These are phyloP conservation scores for Ptychochromis oligacanthus DNA, from an alignment of 2,113 vertebrate species.

Conservation along the genomic window DNA sequence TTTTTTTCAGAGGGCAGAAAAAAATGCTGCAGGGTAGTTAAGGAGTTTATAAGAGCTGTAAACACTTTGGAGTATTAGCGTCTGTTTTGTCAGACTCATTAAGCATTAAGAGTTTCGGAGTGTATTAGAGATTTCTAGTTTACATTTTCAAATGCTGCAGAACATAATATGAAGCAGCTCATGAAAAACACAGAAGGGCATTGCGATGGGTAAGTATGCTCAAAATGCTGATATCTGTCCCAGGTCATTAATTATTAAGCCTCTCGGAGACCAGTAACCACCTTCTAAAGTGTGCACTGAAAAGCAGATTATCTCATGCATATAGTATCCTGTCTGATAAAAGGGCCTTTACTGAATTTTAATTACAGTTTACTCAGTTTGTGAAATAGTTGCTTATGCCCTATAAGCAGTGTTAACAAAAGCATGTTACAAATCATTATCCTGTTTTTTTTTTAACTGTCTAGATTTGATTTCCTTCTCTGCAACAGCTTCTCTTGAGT, in stretches of 20 bases:
- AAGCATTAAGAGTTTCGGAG: neutral
- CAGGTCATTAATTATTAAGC: neutral
- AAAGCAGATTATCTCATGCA: neutral
- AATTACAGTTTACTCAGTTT: neutral
- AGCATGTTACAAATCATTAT: no score
- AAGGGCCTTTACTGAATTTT: neutral
- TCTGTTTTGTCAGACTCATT: neutral
- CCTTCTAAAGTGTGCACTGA: neutral
- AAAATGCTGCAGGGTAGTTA: neutral
- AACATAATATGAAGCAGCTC: neutral
- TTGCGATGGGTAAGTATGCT: neutral
- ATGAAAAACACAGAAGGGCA: neutral
- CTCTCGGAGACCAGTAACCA: neutral
- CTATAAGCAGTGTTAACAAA: neutral
- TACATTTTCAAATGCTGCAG: no score
- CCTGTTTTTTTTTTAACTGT: no score
- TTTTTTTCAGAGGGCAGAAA: neutral
- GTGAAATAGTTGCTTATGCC: neutral
- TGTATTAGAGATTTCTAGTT: neutral
- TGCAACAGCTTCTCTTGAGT: no score
- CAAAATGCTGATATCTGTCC: slow-evolving; percentile 1
- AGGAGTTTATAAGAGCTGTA: neutral
- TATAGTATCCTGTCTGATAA: neutral
- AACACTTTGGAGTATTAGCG: neutral
- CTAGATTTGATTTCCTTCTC: no score